A percentile compares a stretch with the other conserved stretches of the same genome.
Conservation (phyloP, 1,140 invertebrate species). For the Drosophila funebris region DNA sequence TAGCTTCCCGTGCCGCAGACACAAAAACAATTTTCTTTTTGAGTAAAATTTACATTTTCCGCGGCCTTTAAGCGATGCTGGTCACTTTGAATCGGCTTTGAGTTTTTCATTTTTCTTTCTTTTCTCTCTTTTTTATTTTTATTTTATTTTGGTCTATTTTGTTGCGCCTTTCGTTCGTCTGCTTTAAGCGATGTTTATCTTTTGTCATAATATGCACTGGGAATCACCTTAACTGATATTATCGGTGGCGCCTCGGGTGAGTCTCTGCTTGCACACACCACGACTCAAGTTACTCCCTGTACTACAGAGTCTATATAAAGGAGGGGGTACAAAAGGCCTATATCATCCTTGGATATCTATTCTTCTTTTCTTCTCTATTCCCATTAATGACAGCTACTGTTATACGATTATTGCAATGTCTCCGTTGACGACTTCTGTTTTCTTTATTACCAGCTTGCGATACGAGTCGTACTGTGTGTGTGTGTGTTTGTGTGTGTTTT, state of each 20-base stretch:
- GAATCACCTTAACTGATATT: constrained; percentile 79
- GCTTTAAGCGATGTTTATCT: constrained; percentile 76
- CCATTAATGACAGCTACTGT: constrained; percentile 46
- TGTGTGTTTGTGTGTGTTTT: constrained; percentile 7
- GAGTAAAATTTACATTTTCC: constrained; percentile 70
- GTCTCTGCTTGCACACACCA: constrained; percentile 38
- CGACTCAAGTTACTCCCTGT: constrained; percentile 28
- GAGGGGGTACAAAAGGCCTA: constrained; percentile 17
- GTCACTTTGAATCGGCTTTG: constrained; percentile 39
- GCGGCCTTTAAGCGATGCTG: constrained; percentile 61
- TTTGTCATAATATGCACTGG: constrained; percentile 80
- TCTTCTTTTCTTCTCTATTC: constrained; percentile 15
- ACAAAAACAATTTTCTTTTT: constrained; percentile 35
- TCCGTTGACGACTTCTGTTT: constrained; percentile 38
- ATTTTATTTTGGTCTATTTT: constrained; percentile 20
- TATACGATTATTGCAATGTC: constrained; percentile 57
- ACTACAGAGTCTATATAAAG: background rate
- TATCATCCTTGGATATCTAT: constrained; percentile 1
- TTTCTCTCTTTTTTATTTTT: constrained; percentile 1
- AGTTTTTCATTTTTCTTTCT: background rate
- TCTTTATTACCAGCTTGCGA: constrained; percentile 17
- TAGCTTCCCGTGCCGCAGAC: constrained; percentile 11
- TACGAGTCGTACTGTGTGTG: background rate
- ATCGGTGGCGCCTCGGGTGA: constrained; percentile 53
- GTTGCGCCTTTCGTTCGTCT: background rate